Base-by-base conservation (phyloP, 2,797 vertebrate species). In the Phataginus tetradactyla region DNA sequence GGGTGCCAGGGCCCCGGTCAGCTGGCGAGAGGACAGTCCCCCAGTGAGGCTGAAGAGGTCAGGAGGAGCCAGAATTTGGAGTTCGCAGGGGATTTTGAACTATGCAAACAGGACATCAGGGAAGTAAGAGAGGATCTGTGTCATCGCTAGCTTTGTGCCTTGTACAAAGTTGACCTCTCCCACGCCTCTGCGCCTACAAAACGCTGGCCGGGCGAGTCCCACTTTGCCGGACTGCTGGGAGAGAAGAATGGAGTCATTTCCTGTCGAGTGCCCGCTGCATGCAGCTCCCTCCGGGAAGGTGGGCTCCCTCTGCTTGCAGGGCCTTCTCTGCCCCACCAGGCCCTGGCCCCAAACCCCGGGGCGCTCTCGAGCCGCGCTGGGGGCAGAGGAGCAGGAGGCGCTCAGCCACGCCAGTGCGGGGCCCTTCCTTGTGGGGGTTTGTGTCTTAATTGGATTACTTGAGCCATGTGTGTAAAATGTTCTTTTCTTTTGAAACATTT, bases 341-440 rank as follows among this genome's bases (percentile, higher is more conserved):
- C n/a, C 37, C 9, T 9, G 61, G 21, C 32, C 55, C 25, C 4
- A 1, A 45, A n/a, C 49, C 23, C 15, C 0, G 7, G 5, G 21
- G 3, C 49, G 1, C 32, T 14, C 1, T 3, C 32, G 32, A 7
- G 7, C 45, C 32, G 0, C 2, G 0, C 4, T 2, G 11, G n/a
- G 13, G n/a, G 42, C 23, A 4, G 15, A 11, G 7, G 42, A 21
- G 11, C n/a, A 4, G 3, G 39, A 8, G 14, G 34, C 42, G 7
- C 42, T 45, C 8, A 10, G 42, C 42, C 42, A 10, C 8, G 8
- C 42, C 42, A 10, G 42, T 8, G 42, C 42, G 42, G 42, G 8
- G 42, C 8, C 8, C 42, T 45, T 34, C 37, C 37, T 39, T 39
- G 37, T 39, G 37, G 37, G 32, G 37, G 23, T 51, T 83, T 42